Evolutionary conservation across 2,888 invertebrate species (phyloP), one percentile per base, ranked within the genome.

Genomic region (Pseudanteris insignis): DNA sequence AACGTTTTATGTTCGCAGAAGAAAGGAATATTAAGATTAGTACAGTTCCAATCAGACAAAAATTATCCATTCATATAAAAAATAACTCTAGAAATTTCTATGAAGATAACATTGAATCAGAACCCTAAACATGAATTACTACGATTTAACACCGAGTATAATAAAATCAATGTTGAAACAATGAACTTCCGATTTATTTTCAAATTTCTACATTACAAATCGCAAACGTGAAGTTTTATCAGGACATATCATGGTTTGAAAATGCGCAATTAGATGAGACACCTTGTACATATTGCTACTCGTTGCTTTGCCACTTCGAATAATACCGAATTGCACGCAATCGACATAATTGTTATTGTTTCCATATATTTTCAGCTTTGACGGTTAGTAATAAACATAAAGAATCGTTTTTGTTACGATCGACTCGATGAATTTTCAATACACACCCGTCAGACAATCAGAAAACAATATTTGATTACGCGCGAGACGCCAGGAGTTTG

Each of bases 241-340:
- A 9, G 8, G n/a, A 37, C 30, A 14, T 38, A 25, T 48, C 18
- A 21, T 37, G 14, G 13, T 12, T 29, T 32, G 28, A 44, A 25
- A 43, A 53, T 36, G 43, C 43, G 28, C 29, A 3, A 8, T 37
- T 30, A 21, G 38, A 54, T 34, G 33, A 40, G 25, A 41, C 46
- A 41, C 34, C 47, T 33, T 34, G 33, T 41, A 47, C 29, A 43
- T 43, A 14, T 11, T 14, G 36, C 44, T 58, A 50, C 57, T 43
- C 43, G 32, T 26, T 44, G 37, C 36, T 44, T 50, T 58, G 37
- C 37, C 40, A 34, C 18, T 24, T 41, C 29, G 14, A 48, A 36
- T 32, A 37, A 29, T 38, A 29, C 24, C 25, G 11, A 8, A 14
- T 26, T 26, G 3, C 9, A n/a, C 48, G 41, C 41, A 41, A 9